Conservation (phyloP, 2,113 vertebrate genomes). For the Micronycteris hirsuta region DNA sequence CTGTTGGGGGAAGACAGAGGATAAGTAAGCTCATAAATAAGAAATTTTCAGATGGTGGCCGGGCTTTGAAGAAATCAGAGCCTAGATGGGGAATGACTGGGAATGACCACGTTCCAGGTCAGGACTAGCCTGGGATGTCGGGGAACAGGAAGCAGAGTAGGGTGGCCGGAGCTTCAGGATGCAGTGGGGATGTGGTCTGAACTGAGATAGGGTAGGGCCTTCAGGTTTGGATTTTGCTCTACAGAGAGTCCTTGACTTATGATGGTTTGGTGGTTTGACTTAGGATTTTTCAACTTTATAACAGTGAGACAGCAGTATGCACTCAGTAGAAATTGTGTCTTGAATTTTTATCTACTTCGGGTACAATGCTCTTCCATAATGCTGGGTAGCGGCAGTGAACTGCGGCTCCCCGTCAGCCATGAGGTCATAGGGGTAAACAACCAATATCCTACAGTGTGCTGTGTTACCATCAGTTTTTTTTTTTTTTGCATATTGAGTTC, state of each 20-base stretch:
- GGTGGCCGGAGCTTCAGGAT: neutral
- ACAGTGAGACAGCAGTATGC: neutral
- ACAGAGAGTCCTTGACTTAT: neutral
- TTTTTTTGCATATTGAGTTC: neutral
- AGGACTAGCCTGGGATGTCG: neutral
- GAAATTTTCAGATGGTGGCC: neutral
- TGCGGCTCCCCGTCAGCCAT: neutral
- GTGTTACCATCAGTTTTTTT: neutral
- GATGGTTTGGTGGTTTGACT: neutral
- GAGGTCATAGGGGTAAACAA: neutral
- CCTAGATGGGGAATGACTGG: neutral
- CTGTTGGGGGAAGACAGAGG: neutral
- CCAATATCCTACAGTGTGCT: neutral
- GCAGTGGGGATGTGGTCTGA: rapidly evolving
- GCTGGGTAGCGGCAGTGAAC: neutral
- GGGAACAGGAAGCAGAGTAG: neutral
- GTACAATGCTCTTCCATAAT: neutral
- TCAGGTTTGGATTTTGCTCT: neutral
- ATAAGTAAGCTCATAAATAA: neutral
- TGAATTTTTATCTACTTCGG: neutral
- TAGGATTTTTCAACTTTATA: neutral
- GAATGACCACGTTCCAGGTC: neutral
- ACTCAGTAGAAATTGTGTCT: neutral
- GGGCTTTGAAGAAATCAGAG: neutral
- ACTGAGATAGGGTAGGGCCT: neutral